Evolutionary conservation across 2,888 invertebrate genomes (phyloP).

Genomic region (Sesamia inferens): DNA sequence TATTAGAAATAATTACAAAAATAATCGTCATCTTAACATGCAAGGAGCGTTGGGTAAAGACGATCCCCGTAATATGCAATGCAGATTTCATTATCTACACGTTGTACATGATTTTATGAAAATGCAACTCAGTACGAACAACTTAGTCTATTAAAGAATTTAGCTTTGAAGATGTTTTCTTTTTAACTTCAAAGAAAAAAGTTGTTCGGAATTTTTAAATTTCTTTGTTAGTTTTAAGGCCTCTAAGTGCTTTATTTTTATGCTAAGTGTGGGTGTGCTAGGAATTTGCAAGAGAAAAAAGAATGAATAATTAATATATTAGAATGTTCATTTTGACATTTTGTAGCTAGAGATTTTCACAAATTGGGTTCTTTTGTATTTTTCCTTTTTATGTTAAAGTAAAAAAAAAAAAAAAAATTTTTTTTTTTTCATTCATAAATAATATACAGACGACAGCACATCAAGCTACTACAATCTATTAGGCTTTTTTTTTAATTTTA

Average conservation of each 20-base stretch:
- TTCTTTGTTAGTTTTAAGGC: slow-evolving; percentile 14
- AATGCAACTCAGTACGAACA: slow-evolving; percentile 41
- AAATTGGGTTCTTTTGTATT: not conserved
- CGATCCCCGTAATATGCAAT: slow-evolving; percentile 57
- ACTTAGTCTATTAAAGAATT: slow-evolving; percentile 48
- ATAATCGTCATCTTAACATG: slow-evolving; percentile 67
- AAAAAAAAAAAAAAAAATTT: too few species aligned
- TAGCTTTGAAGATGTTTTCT: slow-evolving; percentile 27
- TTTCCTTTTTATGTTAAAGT: not conserved
- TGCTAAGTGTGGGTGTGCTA: slow-evolving; percentile 15
- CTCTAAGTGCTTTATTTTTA: slow-evolving; percentile 37
- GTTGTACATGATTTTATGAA: slow-evolving; percentile 47
- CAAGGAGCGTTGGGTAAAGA: slow-evolving; percentile 45
- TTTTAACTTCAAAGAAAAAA: slow-evolving; percentile 23
- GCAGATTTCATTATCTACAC: slow-evolving; percentile 63
- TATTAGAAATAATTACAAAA: slow-evolving; percentile 71
- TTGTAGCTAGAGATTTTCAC: not conserved
- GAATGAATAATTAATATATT: slow-evolving; percentile 7
- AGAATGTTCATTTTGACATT: slow-evolving; percentile 4
- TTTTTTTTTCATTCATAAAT: not conserved
- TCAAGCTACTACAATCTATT: too few species aligned
- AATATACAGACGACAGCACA: too few species aligned
- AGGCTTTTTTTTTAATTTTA: too few species aligned
- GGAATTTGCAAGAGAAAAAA: slow-evolving; percentile 11
- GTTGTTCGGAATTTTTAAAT: slow-evolving; percentile 16